Evolutionary conservation across 2,113 vertebrate genomes (phyloP), one percentile per base, ranked within the genome.

Genomic region (Equus quagga): DNA sequence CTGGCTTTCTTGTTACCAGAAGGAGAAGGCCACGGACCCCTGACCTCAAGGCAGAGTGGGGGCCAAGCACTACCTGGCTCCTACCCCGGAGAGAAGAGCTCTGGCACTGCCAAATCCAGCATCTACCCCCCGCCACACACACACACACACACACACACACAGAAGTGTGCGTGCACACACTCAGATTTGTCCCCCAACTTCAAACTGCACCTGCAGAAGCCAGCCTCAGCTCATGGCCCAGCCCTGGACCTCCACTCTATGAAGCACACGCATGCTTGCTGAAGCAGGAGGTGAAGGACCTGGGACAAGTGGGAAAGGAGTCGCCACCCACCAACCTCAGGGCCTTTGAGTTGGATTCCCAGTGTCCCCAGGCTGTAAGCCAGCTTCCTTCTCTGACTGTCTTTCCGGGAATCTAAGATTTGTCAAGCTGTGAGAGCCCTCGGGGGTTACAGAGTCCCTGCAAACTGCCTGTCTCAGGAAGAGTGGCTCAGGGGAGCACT

Each of bases 401-500:
- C 54, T 81, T 88, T 46, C 65, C 70, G 70, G 67, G 92, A 84
- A 64, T 75, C 92, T 60, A 26, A 70, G 23, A 23, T 44, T 13
- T 85, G 49, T 87, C 70, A 41, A 89, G 62, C 23, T 28, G 18
- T 18, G 19, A 28, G 67, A 84, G 56, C 44, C 56, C 44, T 33
- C 75, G 17, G 9, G 49, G 24, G 21, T 33, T 26, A 87, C 8
- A 31, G 26, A 19, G n/a, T 5, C 31, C 91, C 65, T 31, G 9
- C n/a, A 76, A 14, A 28, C 10, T 0, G 1, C 67, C 19, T 7
- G 24, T 17, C 33, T 69, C 51, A 12, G 28, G 33, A 14, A 73
- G 12, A 9, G 15, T 1, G 0, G 56, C 36, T 9, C 84, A 11
- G 0, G 21, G 44, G 24, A 23, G 41, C 28, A 0, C 0, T 54